Evolutionary conservation across 2,888 invertebrate genomes (phyloP).

Genomic region (Ctenicera cuprea): DNA sequence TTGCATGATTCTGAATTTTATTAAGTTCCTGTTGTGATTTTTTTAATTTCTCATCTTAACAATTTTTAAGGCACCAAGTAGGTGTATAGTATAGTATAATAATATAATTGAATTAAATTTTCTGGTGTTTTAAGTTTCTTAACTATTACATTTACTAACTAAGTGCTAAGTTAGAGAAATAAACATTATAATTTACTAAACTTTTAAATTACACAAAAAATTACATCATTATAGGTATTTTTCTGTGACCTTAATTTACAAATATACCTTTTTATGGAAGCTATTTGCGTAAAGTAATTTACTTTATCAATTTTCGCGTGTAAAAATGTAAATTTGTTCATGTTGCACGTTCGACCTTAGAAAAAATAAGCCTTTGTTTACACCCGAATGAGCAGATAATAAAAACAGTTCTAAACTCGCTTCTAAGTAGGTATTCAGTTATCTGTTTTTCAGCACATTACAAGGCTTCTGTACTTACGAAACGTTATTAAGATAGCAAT

Average conservation of each 20-base stretch:
- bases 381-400: conserved; percentile 13
- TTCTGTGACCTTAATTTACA: conserved; percentile 14
- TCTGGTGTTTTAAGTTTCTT: too few species aligned
- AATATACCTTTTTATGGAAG: neutral
- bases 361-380: conserved; percentile 17
- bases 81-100: too few species aligned
- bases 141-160: too few species aligned
- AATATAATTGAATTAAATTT: too few species aligned
- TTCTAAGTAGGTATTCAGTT: too few species aligned
- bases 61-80: too few species aligned
- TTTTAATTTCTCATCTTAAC: too few species aligned
- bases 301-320: conserved; percentile 11
- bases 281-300: conserved; percentile 2
- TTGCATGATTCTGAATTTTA: too few species aligned
- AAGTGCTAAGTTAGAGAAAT: too few species aligned
- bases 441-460: conserved; percentile 14
- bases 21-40: too few species aligned
- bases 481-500: conserved; percentile 32
- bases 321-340: neutral
- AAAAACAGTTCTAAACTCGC: conserved; percentile 17
- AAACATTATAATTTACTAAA: neutral
- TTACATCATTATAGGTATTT: neutral
- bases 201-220: neutral
- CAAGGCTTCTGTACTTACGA: conserved; percentile 10
- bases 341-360: conserved; percentile 12